These are phyloP conservation scores for Catharus minimus DNA, from an alignment of 2,113 vertebrate species.

Conservation along the genomic window DNA sequence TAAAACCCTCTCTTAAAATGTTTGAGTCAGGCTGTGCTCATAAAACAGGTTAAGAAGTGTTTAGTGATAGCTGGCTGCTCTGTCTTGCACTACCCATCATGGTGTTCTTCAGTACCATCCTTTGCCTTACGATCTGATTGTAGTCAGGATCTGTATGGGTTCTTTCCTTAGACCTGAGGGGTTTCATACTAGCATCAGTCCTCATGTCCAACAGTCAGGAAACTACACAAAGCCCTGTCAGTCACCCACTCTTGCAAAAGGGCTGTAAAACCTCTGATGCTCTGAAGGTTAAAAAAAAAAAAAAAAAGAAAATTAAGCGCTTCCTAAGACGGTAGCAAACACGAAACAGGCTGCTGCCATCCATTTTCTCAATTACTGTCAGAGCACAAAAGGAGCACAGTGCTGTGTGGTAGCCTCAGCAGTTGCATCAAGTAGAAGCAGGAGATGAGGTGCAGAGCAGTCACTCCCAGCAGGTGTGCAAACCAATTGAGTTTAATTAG, in stretches of 20 bases:
- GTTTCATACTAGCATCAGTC: background rate
- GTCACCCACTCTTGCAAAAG: background rate
- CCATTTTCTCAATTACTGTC: conserved; percentile 40
- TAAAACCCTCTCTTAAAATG: background rate
- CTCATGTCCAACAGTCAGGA: background rate
- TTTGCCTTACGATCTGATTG: background rate
- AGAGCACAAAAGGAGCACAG: background rate
- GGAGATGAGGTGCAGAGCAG: conserved; percentile 1
- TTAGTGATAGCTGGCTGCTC: background rate
- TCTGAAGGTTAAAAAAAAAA: background rate
- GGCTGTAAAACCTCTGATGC: background rate
- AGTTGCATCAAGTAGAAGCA: background rate
- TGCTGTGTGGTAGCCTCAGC: background rate
- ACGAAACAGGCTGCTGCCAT: background rate
- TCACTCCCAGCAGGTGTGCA: conserved; percentile 32
- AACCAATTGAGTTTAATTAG: conserved; percentile 41
- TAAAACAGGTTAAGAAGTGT: background rate
- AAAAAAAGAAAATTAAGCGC: background rate
- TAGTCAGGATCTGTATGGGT: background rate
- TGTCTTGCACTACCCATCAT: background rate
- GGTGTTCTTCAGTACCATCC: background rate
- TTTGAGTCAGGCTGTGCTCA: background rate
- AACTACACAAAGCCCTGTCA: background rate
- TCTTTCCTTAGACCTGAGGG: background rate
- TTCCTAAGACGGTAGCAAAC: background rate